Conservation (phyloP, 2,797 vertebrate genomes). For the Emydoidea blandingii region DNA sequence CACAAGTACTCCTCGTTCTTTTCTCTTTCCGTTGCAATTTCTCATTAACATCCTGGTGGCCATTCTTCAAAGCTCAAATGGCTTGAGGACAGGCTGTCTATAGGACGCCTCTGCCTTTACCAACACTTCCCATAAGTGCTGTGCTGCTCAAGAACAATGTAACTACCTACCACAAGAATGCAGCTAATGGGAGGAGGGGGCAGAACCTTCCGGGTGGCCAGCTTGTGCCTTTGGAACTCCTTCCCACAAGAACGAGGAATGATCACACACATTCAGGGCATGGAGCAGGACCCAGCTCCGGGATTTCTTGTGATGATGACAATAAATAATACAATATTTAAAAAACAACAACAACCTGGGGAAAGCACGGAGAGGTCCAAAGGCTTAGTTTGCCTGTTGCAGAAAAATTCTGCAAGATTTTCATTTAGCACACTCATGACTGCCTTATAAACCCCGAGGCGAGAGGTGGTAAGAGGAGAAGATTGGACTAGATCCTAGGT, state of each 20-base stretch:
- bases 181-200: background rate
- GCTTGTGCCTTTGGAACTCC: background rate
- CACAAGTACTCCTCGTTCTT: background rate
- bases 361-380: background rate
- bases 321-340: background rate
- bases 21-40: background rate
- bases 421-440: background rate
- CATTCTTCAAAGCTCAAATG: background rate
- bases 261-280: background rate
- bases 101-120: background rate
- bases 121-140: background rate
- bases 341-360: background rate
- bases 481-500: background rate
- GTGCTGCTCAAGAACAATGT: background rate
- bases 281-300: background rate
- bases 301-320: background rate
- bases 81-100: background rate
- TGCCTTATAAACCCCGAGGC: background rate
- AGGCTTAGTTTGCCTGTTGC: background rate
- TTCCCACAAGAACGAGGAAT: background rate
- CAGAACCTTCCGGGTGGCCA: background rate
- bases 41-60: too few species aligned
- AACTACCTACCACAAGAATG: background rate
- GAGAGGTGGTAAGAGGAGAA: background rate
- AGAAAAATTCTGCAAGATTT: background rate